Base-by-base conservation (phyloP, 2,888 invertebrate genomes). In the Cantharis flavilabris region DNA sequence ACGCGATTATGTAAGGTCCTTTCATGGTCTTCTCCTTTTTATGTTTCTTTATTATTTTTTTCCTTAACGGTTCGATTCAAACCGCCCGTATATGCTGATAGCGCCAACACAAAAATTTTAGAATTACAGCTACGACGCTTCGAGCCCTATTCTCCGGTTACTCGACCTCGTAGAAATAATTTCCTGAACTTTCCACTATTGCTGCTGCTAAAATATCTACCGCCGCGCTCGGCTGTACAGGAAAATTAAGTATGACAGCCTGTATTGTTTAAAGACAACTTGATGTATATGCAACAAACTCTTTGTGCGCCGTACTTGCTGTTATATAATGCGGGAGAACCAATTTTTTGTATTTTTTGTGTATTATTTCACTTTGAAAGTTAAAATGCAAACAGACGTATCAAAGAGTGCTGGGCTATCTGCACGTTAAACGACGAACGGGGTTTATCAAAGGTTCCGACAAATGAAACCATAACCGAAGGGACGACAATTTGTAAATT, bases 211-310 rank as follows among this genome's bases (percentile, higher is more conserved):
- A 67, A 72, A 65, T 63, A 72, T 69, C 62, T 69, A 72, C 18
- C 71, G 75, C 71, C 71, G 33, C 62, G 67, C 69, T 16, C 69
- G 75, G 71, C 75, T 70, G 20, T 69, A 76, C 69, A 23, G 72
- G 76, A 77, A 77, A 77, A 77, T 77, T 77, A 77, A 73, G 71
- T 77, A 71, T 69, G 76, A 77, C 73, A 71, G 71, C 65, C 67
- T 67, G 69, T 72, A 72, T 76, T 76, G 76, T 76, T 72, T 76
- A 72, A 72, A 71, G 69, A 63, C 76, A 69, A 70, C 72, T 62
- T 76, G 69, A 76, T 75, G 20, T 75, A 75, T 76, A 62, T 71
- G 75, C 69, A 26, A 72, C 72, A 70, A 71, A 62, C 69, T 69
- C 72, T 75, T 75, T 75, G 75, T 75, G 71, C 28, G 71, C 28